Evolutionary conservation across 2,113 vertebrate genomes (phyloP), one percentile per base, ranked within the genome.

Genomic region (Cichladusa arquata): DNA sequence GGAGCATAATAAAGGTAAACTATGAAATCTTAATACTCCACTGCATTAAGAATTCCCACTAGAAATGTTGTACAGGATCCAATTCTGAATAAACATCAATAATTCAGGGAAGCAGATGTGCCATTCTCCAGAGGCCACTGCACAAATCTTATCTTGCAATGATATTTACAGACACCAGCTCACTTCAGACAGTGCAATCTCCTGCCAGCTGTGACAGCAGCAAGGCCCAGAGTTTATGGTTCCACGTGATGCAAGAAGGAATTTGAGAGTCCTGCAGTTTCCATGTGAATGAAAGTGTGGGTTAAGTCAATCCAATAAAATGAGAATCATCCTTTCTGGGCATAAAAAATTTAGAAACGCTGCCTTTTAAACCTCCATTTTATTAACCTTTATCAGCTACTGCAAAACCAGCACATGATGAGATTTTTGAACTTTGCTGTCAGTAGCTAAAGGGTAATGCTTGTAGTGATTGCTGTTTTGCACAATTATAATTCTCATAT

Each of bases 301-400:
- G 36, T 40, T 94, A 85, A 70, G 47, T 34, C 91, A 95, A 58
- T 34, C 36, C 70, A 45, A 93, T 48, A 65, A 82, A 95, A 90
- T 14, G 38, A 87, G 53, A 93, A 93, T 50, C 34, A 19, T 91
- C 66, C 61, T 92, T 96, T 93, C 91, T 62, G 47, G 88, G 51
- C 64, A 84, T 69, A 84, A 95, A 94, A 96, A 88, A 78, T 88
- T 66, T 74, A 93, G 77, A 93, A 97, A 92, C 14, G 17, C 11
- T 90, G 70, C 65, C 91, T 97, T 96, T 82, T 93, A 96, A 96
- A 85, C 56, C 28, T 81, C 87, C 66, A 19, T 97, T 97, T 98
- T 96, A 97, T 97, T 98, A 98, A 98, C 94, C 97, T 98, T 97
- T 97, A 95, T 97, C 96, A 97, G 78, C 44, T 86, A 78, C 91